A percentile compares a stretch with the other conserved stretches of the same genome.
Evolutionary conservation across 2,113 vertebrate species (phyloP).

Genomic region (Talpa occidentalis): DNA sequence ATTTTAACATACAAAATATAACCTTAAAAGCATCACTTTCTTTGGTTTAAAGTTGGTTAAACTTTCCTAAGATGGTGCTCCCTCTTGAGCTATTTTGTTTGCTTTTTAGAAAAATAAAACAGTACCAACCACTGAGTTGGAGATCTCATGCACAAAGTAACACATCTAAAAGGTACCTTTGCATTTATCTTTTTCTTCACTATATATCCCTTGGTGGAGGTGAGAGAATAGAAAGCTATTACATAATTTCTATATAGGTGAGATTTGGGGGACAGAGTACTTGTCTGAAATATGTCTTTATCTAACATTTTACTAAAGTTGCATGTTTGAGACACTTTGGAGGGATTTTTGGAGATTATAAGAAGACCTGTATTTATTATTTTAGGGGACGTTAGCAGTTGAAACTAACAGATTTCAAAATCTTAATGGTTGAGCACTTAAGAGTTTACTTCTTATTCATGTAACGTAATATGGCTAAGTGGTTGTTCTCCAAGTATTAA

Average conservation of each 20-base stretch:
- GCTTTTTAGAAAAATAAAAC: slow-evolving; percentile 2
- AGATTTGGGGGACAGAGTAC: neutral
- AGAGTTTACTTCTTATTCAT: neutral
- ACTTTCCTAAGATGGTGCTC: neutral
- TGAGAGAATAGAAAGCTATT: neutral
- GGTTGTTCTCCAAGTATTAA: neutral
- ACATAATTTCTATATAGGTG: neutral
- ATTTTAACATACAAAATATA: neutral
- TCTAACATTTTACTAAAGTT: neutral
- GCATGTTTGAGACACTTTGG: neutral
- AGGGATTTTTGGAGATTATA: neutral
- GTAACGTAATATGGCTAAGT: neutral
- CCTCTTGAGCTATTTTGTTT: neutral
- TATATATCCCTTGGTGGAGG: neutral
- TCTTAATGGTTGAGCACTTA: neutral
- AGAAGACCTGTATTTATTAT: neutral
- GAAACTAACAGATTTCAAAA: neutral
- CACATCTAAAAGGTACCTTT: no score
- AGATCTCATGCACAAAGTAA: neutral
- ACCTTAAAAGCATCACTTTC: neutral
- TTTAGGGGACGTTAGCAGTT: neutral
- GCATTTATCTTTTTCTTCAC: neutral
- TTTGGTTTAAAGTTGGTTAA: neutral
- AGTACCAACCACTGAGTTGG: neutral
- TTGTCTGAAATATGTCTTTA: neutral